Conservation (phyloP, 2,888 invertebrate genomes). For the Aquatica leii region DNA sequence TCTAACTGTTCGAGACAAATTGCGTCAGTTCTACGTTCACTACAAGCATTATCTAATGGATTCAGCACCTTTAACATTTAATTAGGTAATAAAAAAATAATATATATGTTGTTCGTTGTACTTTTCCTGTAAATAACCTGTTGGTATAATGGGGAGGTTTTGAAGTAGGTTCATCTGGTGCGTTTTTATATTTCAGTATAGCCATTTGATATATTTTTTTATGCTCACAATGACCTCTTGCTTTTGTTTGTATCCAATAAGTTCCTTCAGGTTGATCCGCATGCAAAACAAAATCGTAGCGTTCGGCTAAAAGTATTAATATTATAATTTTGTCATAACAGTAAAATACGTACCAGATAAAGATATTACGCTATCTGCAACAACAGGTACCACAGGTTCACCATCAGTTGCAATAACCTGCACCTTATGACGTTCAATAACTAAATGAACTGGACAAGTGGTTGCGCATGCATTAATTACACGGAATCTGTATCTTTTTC, state of each 20-base stretch:
- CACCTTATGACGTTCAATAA: conserved; percentile 85
- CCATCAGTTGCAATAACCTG: conserved; percentile 89
- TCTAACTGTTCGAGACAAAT: conserved; percentile 87
- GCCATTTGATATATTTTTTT: conserved; percentile 85
- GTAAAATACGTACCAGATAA: conserved; percentile 76
- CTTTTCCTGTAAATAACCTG: conserved; percentile 88
- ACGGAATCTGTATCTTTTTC: conserved; percentile 86
- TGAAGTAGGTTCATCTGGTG: conserved; percentile 82
- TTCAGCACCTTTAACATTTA: conserved; percentile 10
- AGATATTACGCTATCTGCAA: conserved; percentile 87
- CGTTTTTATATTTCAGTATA: conserved; percentile 85
- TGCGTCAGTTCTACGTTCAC: conserved; percentile 77
- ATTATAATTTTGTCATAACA: neutral
- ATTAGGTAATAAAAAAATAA: too few relatives aligned
- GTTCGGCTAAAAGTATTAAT: conserved; percentile 72
- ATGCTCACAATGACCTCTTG: conserved; percentile 89
- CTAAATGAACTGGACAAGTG: conserved; percentile 89
- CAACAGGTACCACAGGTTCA: conserved; percentile 87
- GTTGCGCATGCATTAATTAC: conserved; percentile 91
- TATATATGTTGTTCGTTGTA: too few relatives aligned
- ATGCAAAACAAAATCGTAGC: conserved; percentile 90
- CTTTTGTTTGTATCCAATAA: conserved; percentile 91
- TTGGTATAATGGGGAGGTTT: conserved; percentile 82
- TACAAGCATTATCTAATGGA: conserved; percentile 87
- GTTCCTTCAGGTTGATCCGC: conserved; percentile 83